Evolutionary conservation across 92 coral and sea anemone species (phyloP).

Genomic region (Epizoanthus stellaris): DNA sequence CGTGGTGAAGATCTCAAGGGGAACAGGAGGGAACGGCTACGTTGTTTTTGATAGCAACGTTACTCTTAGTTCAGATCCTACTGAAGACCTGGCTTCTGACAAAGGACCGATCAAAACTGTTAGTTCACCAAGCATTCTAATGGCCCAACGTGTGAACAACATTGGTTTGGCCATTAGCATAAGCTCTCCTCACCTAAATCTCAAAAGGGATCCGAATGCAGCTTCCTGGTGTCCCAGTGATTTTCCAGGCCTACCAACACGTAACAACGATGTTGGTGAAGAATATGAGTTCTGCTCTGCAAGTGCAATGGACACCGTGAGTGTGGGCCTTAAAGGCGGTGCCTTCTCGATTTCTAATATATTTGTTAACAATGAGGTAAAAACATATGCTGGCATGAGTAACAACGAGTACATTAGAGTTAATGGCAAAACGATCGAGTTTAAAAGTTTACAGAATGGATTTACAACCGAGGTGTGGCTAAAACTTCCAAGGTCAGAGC

Average conservation of each 20-base stretch:
- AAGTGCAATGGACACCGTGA: background rate
- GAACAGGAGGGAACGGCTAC: too few relatives aligned
- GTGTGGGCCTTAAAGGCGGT: background rate
- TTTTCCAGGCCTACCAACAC: background rate
- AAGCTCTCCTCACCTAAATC: background rate
- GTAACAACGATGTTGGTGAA: background rate
- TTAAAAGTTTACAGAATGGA: background rate
- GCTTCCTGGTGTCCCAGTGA: conserved; percentile 2
- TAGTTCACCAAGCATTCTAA: background rate
- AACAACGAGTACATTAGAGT: background rate
- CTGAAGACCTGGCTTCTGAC: too few relatives aligned
- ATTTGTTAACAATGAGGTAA: background rate
- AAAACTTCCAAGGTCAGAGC: too few relatives aligned
- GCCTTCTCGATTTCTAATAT: background rate
- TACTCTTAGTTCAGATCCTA: too few relatives aligned
- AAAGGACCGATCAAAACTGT: background rate
- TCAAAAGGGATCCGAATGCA: background rate
- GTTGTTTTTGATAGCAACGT: too few relatives aligned
- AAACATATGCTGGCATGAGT: background rate
- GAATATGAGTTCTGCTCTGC: background rate
- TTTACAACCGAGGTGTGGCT: conserved; percentile 4
- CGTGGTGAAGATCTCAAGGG: too few relatives aligned
- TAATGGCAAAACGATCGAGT: background rate
- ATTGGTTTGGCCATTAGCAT: background rate
- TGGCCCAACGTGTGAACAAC: background rate